phyloP scores from a whole-genome alignment of 2,888 invertebrate genomes.

The Urechis unicinctus region DNA sequence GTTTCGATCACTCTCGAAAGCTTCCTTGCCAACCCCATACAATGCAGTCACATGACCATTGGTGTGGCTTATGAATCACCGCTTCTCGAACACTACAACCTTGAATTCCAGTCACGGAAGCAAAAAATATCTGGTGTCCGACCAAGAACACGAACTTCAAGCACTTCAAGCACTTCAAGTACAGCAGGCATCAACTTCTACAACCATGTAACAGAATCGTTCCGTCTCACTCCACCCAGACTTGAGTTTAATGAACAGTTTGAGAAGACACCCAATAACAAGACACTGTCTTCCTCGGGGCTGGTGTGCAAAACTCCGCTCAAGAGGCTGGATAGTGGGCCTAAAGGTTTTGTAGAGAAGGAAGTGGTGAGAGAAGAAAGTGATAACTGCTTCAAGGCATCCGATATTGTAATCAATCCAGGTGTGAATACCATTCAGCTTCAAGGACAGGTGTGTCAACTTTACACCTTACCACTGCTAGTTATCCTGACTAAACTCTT shows the following conservation, averaged over 20 bases:
- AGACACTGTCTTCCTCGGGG: background rate
- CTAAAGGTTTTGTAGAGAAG: constrained; percentile 60
- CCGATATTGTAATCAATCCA: constrained; percentile 48
- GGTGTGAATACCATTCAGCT: constrained; percentile 52
- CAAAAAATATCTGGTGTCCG: too few species aligned
- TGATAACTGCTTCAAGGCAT: constrained; percentile 56
- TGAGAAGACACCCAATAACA: background rate
- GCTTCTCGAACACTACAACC: background rate
- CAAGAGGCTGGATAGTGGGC: constrained; percentile 4
- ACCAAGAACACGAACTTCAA: too few species aligned
- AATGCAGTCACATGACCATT: constrained; percentile 1
- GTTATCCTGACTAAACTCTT: background rate
- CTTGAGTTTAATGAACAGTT: constrained; percentile 6
- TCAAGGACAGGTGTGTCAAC: constrained; percentile 44
- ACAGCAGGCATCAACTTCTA: constrained; percentile 4
- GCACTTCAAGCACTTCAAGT: constrained; percentile 2
- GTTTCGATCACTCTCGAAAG: constrained; percentile 1
- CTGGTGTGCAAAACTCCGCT: constrained; percentile 5
- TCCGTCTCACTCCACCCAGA: constrained; percentile 2
- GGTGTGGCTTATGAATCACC: constrained; percentile 2
- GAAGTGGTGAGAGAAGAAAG: constrained; percentile 64
- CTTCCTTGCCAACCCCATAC: constrained; percentile 5
- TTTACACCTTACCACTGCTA: too few species aligned
- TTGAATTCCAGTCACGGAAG: background rate
- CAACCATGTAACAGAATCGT: constrained; percentile 6